Percentiles rank a stretch among this genome's conserved stretches.
phyloP scores from a whole-genome alignment of 1,140 invertebrate genomes.

The Procambarus virginalis region DNA sequence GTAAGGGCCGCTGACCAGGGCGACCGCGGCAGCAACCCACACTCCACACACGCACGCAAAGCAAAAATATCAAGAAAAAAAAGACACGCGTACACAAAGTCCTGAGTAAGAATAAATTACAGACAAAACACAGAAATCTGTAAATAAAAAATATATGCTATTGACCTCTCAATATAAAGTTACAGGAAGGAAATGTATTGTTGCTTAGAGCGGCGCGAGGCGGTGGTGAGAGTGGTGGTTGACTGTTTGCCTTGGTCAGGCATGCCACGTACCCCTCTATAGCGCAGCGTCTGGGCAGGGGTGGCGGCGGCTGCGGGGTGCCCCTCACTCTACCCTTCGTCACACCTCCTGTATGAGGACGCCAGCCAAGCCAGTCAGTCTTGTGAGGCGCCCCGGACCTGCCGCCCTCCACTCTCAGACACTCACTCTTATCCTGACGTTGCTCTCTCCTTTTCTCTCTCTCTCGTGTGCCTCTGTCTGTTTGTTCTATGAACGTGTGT shows the following conservation, averaged over 20 bases:
- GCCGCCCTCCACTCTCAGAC: conserved; percentile 1
- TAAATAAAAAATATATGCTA: no score
- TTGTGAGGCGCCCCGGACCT: neutral
- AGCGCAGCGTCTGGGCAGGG: conserved; percentile 60
- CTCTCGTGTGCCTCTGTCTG: conserved; percentile 15
- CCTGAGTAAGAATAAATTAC: no score
- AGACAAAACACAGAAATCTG: no score
- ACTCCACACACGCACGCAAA: conserved; percentile 11
- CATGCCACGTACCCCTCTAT: conserved; percentile 9
- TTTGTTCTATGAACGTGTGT: neutral
- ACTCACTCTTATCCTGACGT: conserved; percentile 47
- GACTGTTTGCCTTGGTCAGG: neutral
- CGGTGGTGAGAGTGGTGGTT: neutral
- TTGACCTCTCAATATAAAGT: no score
- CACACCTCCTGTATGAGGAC: neutral
- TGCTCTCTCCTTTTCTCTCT: conserved; percentile 63
- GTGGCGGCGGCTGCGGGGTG: conserved; percentile 9
- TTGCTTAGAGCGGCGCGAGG: no score
- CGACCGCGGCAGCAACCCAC: neutral
- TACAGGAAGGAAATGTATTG: no score
- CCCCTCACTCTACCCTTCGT: neutral
- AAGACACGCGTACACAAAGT: conserved; percentile 12
- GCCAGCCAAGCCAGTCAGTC: neutral
- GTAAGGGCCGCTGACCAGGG: conserved; percentile 40
- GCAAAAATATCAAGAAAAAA: neutral